Evolutionary conservation across 1,140 invertebrate genomes (phyloP), one percentile per base, ranked within the genome.

Genomic region (Scaptodrosophila lebanonensis): DNA sequence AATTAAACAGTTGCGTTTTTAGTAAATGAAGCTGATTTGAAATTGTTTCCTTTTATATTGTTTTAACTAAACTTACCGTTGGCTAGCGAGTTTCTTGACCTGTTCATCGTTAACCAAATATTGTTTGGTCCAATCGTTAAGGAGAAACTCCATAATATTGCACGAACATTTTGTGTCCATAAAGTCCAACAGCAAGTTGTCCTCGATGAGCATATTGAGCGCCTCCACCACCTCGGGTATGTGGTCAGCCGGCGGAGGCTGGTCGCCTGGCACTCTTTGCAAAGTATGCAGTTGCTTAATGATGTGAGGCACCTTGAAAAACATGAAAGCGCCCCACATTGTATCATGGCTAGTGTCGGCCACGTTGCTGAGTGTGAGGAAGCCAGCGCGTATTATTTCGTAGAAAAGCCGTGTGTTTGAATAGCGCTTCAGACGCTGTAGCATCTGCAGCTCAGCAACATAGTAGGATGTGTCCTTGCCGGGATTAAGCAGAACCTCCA

Each of bases 251-350:
- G 62, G 48, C 0, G 61, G 57, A 8, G 66, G 44, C 60, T 83
- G 84, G 1, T 85, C 83, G 0, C 70, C 77, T 0, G 76, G 66
- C 20, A 83, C 30, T 4, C 84, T 87, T 47, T 89, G 89, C 42
- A 89, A 85, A 2, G 88, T 88, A 50, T 93, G 90, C 7, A 95
- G 76, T 61, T 93, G 91, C 48, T 92, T 91, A 8, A 95, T 89
- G 47, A 95, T 92, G 70, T 93, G 90, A 2, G 95, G 95, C 45
- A 98, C 90, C 89, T 97, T 97, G 0, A 98, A 89, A 86, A 97
- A 97, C 7, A 93, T 95, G 83, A 98, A 97, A 12, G 95, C 95
- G 13, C 94, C 94, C 95, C 96, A 98, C 73, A 96, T 92, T 1
- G 95, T 92, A 68, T 97, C 95, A 45, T 90, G 89, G 22, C 88